Conservation (phyloP, 1,140 invertebrate genomes). For the Varroa destructor region DNA sequence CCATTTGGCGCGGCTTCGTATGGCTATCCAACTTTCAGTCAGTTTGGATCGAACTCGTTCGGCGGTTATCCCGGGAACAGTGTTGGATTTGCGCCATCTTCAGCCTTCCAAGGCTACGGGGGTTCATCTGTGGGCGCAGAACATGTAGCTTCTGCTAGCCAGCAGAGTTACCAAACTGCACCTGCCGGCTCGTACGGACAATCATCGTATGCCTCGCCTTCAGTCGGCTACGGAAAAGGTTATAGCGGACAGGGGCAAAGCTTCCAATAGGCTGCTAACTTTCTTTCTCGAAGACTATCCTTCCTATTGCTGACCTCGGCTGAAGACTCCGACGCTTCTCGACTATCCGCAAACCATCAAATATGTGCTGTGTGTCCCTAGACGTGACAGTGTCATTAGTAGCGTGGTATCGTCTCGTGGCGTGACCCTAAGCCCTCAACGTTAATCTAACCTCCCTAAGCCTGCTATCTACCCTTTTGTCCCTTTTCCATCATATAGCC, state of each 20-base stretch:
- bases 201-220: background rate
- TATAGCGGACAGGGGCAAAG: conserved; percentile 1
- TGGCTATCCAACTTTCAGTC: conserved; percentile 17
- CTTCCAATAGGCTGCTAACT: background rate
- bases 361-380: no score
- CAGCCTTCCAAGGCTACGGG: background rate
- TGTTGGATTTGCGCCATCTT: conserved; percentile 17
- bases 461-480: no score
- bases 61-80: conserved; percentile 16
- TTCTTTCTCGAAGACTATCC: no score
- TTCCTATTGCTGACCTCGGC: no score
- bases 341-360: no score
- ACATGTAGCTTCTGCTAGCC: conserved; percentile 4
- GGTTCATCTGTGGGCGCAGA: background rate
- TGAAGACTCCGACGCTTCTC: no score
- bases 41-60: background rate
- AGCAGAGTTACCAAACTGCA: conserved; percentile 13
- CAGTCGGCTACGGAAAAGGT: background rate
- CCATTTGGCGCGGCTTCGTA: conserved; percentile 20
- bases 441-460: no score
- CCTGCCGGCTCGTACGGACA: background rate
- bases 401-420: no score
- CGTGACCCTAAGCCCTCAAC: no score
- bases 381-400: no score
- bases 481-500: no score